Evolutionary conservation across 2,797 vertebrate species (phyloP), one percentile per base, ranked within the genome.

Genomic region (Sebastes hubbsi): DNA sequence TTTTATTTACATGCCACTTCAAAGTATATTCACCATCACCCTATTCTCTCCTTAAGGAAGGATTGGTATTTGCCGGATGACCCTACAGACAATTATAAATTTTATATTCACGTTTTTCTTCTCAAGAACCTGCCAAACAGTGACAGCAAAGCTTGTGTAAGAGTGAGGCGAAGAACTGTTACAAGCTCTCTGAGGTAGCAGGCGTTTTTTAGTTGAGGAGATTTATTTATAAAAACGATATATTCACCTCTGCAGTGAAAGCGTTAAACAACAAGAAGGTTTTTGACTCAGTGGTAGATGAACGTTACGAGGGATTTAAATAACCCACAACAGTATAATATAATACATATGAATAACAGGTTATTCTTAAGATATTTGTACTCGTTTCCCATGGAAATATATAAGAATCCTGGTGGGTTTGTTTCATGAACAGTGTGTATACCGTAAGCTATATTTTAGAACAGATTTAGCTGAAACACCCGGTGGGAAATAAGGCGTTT

Each of bases 151-250:
- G 86, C 32, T 73, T 58, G 71, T 54, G 54, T 79, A 29, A 82
- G 67, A 72, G 75, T 82, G 65, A 87, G 54, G 74, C 49, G 75
- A 77, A 77, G 24, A 79, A 64, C 22, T 60, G 72, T 75, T 81
- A 72, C 4, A 71, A 66, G 70, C 74, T 85, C 62, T 84, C 71
- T 89, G 95, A 95, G 95, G 95, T 95, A 95, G 91, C 88, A 92
- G 86, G 64, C 1, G 69, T 18, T 88, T 18, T 84, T 70, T 71
- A 84, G 68, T 32, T 80, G 79, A 91, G 73, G 77, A 82, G 54
- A 88, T 89, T 83, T 89, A 59, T 80, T 49, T 78, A 3, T 73
- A 11, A 54, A 65, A 59, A 63, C 59, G 4, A 60, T 10, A 56
- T 61, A 66, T 66, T 80, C 29, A 76, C 70, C 27, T 81, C 71